Base-by-base conservation (phyloP, 2,797 vertebrate species). In the Trachops cirrhosus region DNA sequence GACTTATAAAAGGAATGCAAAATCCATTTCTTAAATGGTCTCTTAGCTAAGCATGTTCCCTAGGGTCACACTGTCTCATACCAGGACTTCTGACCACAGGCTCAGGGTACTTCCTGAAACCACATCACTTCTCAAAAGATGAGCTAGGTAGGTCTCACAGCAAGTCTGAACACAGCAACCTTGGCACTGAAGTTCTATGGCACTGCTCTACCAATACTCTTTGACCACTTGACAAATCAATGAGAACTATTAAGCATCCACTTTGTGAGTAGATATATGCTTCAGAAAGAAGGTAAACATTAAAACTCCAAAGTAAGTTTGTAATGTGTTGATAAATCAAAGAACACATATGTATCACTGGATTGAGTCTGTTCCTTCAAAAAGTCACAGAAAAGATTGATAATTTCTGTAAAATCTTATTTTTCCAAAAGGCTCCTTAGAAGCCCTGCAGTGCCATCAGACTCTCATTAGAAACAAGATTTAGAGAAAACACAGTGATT, bases 401-500 rank as follows among this genome's bases (percentile, higher is more conserved):
- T 67, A 84, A 84, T 64, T 91, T 86, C 91, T 85, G 84, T 14
- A 14, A 78, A 77, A 77, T 1, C 21, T 62, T 80, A 46, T 57
- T 87, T 96, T 96, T 54, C 79, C 89, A 91, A 90, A 87, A 94
- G 68, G 3, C 18, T 24, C 24, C 39, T 94, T 82, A 89, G 48
- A 95, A 82, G 85, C 29, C 59, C 70, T 68, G 8, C 9, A 57
- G 14, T 64, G n/a, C 19, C 73, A n/a, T 10, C 44, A 77, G 48
- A 82, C 22, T 74, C 71, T 62, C 64, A 10, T 88, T 64, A 89
- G 67, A 80, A 64, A 67, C 8, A 57, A 84, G 46, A 86, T 29
- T 77, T 34, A 92, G 32, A 57, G 34, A 94, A 71, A 94, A 82
- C 19, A 74, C 71, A 84, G 37, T n/a, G 14, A 39, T 62, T 93